Evolutionary conservation across 2,113 vertebrate species (phyloP).

Genomic region (Perognathus longimembris): DNA sequence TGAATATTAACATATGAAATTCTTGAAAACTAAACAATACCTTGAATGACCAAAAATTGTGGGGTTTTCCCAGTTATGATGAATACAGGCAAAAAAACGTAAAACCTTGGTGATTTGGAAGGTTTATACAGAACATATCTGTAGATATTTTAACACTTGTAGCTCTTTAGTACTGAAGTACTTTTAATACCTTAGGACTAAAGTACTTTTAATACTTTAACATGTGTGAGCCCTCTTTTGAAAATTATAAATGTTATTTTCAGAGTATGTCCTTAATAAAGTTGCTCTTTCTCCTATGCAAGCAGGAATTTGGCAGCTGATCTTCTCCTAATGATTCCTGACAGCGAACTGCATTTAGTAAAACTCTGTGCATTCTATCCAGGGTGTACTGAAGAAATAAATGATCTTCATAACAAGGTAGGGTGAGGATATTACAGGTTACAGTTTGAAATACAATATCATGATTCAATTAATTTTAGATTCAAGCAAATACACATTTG

Average conservation of each 20-base stretch:
- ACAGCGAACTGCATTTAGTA: conserved; percentile 91
- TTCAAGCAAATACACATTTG: neutral
- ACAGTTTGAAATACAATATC: neutral
- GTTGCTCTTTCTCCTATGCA: conserved; percentile 54
- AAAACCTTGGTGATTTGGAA: neutral
- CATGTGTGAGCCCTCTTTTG: neutral
- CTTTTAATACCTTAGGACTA: no score
- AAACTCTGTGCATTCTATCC: conserved; percentile 97
- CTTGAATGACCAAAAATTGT: neutral
- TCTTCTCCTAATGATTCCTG: conserved; percentile 94
- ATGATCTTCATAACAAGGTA: conserved; percentile 94
- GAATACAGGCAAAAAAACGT: neutral
- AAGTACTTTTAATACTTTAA: neutral
- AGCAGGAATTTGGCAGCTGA: conserved; percentile 93
- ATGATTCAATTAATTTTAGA: neutral
- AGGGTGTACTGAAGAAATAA: conserved; percentile 90
- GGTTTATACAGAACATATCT: neutral
- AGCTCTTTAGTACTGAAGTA: no score
- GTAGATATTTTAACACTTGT: neutral
- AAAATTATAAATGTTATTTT: conserved; percentile 1
- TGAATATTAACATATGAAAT: neutral
- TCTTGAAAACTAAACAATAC: neutral
- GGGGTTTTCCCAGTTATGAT: neutral
- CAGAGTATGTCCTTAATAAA: neutral
- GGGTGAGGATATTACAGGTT: neutral